These are phyloP conservation scores for Rhodophaea formosa DNA, from an alignment of 2,888 invertebrate species.

Conservation along the genomic window DNA sequence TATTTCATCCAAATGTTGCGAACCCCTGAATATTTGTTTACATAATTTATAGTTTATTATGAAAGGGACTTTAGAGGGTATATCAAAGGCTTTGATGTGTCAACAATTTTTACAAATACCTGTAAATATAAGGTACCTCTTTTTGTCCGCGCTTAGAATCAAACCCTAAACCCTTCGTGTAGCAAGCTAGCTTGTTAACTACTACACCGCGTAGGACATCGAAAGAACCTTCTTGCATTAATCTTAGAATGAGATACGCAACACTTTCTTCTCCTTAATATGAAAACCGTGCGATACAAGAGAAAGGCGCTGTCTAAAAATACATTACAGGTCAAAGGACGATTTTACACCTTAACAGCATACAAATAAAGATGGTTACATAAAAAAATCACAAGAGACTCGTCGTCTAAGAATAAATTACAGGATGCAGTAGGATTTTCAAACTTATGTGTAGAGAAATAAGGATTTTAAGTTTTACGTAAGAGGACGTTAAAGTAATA, in stretches of 20 bases:
- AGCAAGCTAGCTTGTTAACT: no score
- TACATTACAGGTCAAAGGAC: neutral
- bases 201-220: neutral
- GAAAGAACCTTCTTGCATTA: neutral
- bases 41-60: no score
- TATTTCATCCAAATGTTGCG: no score
- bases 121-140: no score
- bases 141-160: no score
- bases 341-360: neutral
- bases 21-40: no score
- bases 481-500: constrained; percentile 3
- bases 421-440: neutral
- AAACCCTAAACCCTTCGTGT: no score
- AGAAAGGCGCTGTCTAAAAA: neutral
- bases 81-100: no score
- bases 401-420: no score
- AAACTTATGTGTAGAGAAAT: neutral
- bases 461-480: neutral
- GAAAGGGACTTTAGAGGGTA: no score
- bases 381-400: no score
- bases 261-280: constrained; percentile 18
- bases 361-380: neutral
- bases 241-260: neutral
- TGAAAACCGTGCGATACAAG: constrained; percentile 6
- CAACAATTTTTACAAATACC: no score